Evolutionary conservation across 2,113 vertebrate species (phyloP).

Genomic region (Rousettus leschenaultii): DNA sequence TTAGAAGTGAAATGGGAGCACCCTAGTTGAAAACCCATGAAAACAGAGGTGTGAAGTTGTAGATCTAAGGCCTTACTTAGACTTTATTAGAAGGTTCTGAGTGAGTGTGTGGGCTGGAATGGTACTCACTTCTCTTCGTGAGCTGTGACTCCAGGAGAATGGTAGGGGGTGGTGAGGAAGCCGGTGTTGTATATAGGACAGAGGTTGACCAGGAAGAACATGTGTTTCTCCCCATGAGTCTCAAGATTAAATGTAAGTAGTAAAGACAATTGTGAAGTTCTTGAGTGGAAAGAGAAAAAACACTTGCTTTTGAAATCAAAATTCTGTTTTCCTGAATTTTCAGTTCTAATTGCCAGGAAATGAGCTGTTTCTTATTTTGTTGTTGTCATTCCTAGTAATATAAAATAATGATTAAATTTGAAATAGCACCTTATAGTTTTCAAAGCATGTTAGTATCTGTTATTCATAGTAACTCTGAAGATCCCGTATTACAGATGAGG

Average conservation of each 20-base stretch:
- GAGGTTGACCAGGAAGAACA: not conserved
- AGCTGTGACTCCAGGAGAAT: not conserved
- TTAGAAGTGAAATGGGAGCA: not conserved
- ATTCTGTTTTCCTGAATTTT: not conserved
- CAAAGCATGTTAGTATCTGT: not conserved
- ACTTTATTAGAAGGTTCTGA: not conserved
- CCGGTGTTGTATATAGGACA: accelerated
- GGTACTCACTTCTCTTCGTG: not conserved
- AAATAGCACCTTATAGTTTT: not conserved
- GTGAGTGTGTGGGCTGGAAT: not conserved
- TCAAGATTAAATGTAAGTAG: not conserved
- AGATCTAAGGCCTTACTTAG: not conserved
- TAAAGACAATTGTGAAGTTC: not conserved
- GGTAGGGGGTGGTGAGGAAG: not conserved
- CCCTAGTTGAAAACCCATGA: not conserved
- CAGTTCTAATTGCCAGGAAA: not conserved
- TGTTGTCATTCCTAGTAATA: too few species aligned
- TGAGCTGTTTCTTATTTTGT: not conserved
- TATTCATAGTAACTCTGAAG: not conserved
- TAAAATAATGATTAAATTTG: not conserved
- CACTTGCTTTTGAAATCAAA: not conserved
- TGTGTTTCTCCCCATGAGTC: not conserved
- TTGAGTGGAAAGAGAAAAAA: not conserved
- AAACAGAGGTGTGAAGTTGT: not conserved
- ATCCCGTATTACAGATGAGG: not conserved